phyloP scores from a whole-genome alignment of 2,797 vertebrate genomes.

The Cuniculus paca region DNA sequence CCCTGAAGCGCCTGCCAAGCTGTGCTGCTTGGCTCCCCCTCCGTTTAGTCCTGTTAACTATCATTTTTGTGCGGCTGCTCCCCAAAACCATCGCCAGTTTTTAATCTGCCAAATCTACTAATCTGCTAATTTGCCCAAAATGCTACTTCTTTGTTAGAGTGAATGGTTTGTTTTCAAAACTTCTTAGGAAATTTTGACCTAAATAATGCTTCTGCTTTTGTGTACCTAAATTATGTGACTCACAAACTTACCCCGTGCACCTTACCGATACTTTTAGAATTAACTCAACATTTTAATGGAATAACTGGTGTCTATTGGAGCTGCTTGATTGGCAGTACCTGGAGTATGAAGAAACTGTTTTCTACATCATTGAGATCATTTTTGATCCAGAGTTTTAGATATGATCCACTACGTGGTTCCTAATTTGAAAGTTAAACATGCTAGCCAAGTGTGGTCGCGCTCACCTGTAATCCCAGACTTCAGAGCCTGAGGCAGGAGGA shows the following conservation, averaged over 20 bases:
- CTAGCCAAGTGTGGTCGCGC: background rate
- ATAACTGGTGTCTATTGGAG: background rate
- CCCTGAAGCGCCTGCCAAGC: too few species aligned
- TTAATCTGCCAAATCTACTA: background rate
- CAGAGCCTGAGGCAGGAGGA: background rate
- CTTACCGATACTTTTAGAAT: background rate
- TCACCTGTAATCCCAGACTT: background rate
- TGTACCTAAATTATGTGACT: background rate
- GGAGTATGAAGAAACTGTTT: background rate
- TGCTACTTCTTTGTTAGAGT: background rate
- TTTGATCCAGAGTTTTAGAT: background rate
- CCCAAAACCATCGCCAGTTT: rapidly evolving
- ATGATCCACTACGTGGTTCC: background rate
- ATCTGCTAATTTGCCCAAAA: background rate
- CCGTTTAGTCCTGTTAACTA: too few species aligned
- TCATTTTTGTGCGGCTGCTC: background rate
- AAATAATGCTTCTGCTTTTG: background rate
- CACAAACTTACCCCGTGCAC: background rate
- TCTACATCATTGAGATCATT: background rate
- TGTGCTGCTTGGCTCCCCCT: too few species aligned
- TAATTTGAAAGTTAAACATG: background rate
- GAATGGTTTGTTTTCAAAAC: background rate
- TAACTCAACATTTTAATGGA: background rate
- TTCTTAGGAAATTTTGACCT: background rate
- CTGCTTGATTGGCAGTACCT: background rate